These are phyloP conservation scores for Halcyon leucocephala DNA, from an alignment of 2,797 vertebrate species.

Conservation along the genomic window DNA sequence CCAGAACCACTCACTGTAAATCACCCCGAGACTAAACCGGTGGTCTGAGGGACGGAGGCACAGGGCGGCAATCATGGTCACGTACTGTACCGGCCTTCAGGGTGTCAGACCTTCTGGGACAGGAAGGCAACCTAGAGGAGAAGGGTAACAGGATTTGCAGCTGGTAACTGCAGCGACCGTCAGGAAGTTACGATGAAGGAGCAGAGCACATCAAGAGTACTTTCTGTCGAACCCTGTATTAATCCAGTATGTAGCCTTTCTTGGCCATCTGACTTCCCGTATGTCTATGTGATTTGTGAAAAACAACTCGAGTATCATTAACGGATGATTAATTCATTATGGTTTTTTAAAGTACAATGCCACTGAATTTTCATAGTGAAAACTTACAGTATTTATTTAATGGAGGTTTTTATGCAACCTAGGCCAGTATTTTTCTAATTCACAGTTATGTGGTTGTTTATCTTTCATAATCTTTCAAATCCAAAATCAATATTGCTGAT, in stretches of 20 bases:
- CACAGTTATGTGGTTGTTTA: constrained; percentile 70
- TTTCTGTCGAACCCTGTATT: constrained; percentile 42
- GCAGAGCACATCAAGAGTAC: constrained; percentile 11
- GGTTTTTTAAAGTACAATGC: constrained; percentile 72
- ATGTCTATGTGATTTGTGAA: constrained; percentile 72
- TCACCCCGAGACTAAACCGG: constrained; percentile 25
- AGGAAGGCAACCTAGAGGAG: not conserved
- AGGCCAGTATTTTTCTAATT: constrained; percentile 83
- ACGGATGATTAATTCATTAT: constrained; percentile 42
- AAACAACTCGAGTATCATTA: constrained; percentile 54
- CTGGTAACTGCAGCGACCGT: not conserved
- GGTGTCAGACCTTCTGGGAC: not conserved
- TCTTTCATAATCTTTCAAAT: constrained; percentile 70
- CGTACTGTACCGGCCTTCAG: not conserved
- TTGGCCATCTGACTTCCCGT: constrained; percentile 44
- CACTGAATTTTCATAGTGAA: constrained; percentile 78
- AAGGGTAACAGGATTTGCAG: not conserved
- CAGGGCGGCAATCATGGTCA: not conserved
- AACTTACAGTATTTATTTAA: constrained; percentile 76
- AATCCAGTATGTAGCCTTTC: constrained; percentile 1
- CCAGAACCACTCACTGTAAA: constrained; percentile 82
- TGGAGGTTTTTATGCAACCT: constrained; percentile 77
- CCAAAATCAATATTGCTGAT: constrained; percentile 56
- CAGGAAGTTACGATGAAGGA: constrained; percentile 13
- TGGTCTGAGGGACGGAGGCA: constrained; percentile 44